Conservation (phyloP, 2,797 vertebrate genomes). For the Pantherophis vulpinus region DNA sequence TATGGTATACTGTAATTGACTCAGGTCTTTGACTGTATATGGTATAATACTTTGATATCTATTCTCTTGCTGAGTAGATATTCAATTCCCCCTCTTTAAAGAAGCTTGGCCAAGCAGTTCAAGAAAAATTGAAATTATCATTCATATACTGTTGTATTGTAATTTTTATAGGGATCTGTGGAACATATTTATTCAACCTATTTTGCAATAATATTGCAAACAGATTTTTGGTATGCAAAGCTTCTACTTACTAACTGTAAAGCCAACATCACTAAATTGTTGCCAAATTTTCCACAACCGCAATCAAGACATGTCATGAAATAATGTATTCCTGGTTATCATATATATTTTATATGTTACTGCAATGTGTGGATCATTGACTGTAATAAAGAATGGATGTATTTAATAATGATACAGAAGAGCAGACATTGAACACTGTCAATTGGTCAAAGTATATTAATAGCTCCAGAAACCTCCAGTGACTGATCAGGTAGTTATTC, state of each 20-base stretch:
- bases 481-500: neutral
- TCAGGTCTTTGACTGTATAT: too few relatives aligned
- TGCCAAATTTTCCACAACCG: neutral
- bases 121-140: neutral
- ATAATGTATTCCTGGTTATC: neutral
- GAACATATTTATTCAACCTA: neutral
- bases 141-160: neutral
- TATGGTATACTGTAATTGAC: too few relatives aligned
- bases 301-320: neutral
- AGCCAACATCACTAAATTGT: neutral
- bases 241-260: neutral
- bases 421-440: neutral
- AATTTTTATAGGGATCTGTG: neutral
- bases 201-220: neutral
- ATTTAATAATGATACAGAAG: neutral
- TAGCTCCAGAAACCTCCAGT: neutral
- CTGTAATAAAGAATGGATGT: neutral
- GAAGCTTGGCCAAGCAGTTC: neutral
- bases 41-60: neutral
- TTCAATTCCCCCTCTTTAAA: neutral
- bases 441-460: constrained; percentile 7
- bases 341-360: neutral
- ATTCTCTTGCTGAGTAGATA: neutral
- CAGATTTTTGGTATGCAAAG: neutral
- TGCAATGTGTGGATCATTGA: neutral